Base-by-base conservation (phyloP, 2,113 vertebrate genomes). In the Seriola dumerili region DNA sequence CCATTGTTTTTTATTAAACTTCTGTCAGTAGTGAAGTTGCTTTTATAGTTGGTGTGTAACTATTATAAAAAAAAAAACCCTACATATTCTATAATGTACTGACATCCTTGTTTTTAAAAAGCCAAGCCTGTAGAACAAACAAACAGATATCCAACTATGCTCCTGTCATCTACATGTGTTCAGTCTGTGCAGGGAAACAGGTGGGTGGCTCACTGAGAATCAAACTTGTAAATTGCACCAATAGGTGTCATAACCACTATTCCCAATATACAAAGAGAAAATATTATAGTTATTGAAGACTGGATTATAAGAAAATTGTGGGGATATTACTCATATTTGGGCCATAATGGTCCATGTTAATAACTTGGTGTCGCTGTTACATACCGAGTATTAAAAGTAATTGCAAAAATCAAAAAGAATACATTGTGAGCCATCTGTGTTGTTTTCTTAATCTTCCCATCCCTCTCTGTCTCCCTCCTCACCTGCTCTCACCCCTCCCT, bases 341-440 rank as follows among this genome's bases (percentile, higher is more conserved):
- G 40, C 65, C 55, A 61, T 10, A n/a, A 62, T 63, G 52, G 58
- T 17, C 42, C 65, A 14, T 0, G 9, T 48, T 44, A 63, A 21
- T 52, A 42, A 65, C 40, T 40, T 21, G 21, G 0, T 70, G 36
- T 25, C 55, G 14, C 12, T 8, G 0, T 57, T 55, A 25, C 40
- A 8, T 64, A 3, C n/a, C 48, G 2, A 48, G 5, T 1, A 57
- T 62, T 32, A 58, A 3, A 80, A 46, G 54, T 55, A 0, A 68
- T 57, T 68, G 66, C 42, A 17, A 61, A 77, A 67, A 50, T 67
- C 13, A 21, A n/a, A 55, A 68, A 78, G 36, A 69, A 44, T n/a
- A 48, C 68, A 10, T 4, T 21, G 8, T 40, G 25, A 74, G 32
- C 23, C n/a, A 4, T 46, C 13, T 16, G 17, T 79, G 32, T 71